Evolutionary conservation across 2,888 invertebrate genomes (phyloP).

Genomic region (Tinea pellionella): DNA sequence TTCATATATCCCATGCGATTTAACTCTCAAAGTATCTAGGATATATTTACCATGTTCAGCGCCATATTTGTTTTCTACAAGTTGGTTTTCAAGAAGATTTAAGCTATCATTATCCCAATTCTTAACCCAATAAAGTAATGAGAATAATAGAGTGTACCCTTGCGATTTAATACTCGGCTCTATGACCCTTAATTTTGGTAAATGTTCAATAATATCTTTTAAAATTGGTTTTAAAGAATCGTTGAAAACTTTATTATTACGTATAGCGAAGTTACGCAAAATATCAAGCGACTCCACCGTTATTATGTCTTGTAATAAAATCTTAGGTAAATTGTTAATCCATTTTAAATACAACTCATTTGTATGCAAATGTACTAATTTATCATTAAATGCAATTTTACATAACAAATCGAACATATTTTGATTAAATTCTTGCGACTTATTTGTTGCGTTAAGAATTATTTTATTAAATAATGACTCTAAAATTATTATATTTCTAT

Average conservation of each 20-base stretch:
- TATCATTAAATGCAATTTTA: constrained; percentile 52
- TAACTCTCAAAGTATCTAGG: constrained; percentile 46
- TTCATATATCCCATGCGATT: constrained; percentile 24
- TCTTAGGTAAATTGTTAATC: constrained; percentile 65
- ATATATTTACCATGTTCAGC: constrained; percentile 47
- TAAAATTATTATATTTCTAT: constrained; percentile 36
- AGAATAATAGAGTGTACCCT: constrained; percentile 61
- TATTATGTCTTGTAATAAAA: constrained; percentile 61
- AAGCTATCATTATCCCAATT: constrained; percentile 50
- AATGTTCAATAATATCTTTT: constrained; percentile 50
- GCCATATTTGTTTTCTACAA: constrained; percentile 38
- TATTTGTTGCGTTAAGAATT: constrained; percentile 44
- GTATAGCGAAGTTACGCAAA: constrained; percentile 68
- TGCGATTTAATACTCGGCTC: constrained; percentile 41
- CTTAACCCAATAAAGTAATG: constrained; percentile 65
- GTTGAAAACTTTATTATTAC: constrained; percentile 58
- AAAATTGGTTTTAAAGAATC: constrained; percentile 32
- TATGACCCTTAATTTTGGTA: constrained; percentile 43
- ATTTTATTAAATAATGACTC: constrained; percentile 47
- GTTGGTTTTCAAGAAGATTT: constrained; percentile 48
- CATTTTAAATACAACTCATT: constrained; percentile 56
- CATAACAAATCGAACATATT: constrained; percentile 52
- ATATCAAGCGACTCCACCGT: constrained; percentile 64
- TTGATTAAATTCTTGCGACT: constrained; percentile 36
- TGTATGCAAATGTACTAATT: constrained; percentile 42